phyloP scores from a whole-genome alignment of 1,140 invertebrate species.

The Onthophagus taurus region DNA sequence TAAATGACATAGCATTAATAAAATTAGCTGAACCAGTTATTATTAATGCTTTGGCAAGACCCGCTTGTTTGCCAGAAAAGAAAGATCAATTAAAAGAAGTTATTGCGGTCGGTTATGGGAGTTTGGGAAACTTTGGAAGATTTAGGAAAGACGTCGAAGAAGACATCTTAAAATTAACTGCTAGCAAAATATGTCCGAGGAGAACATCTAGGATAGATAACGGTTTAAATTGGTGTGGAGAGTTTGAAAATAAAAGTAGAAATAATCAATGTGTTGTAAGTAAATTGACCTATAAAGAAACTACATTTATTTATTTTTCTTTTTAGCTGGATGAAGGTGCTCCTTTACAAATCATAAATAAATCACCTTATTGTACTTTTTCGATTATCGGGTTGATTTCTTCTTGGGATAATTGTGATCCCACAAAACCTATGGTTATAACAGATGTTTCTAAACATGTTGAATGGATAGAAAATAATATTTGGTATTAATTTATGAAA shows the following conservation, averaged over 20 bases:
- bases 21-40: background rate
- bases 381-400: constrained; percentile 54
- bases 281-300: background rate
- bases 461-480: constrained; percentile 49
- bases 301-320: background rate
- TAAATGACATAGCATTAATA: background rate
- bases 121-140: background rate
- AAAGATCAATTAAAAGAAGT: background rate
- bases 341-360: constrained; percentile 49
- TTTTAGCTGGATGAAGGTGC: constrained; percentile 45
- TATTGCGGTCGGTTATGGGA: constrained; percentile 5
- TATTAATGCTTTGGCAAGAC: background rate
- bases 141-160: constrained; percentile 6
- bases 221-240: too few relatives aligned
- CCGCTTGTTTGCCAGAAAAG: background rate
- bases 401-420: constrained; percentile 46
- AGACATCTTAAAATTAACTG: too few relatives aligned
- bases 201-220: too few relatives aligned
- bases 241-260: too few relatives aligned
- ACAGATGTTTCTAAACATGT: constrained; percentile 48
- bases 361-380: constrained; percentile 51
- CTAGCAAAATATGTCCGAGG: too few relatives aligned
- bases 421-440: constrained; percentile 48
- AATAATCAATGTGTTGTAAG: constrained; percentile 6
- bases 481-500: too few relatives aligned